These are phyloP conservation scores for Malurus splendens DNA, from an alignment of 2,797 vertebrate species.

Conservation along the genomic window DNA sequence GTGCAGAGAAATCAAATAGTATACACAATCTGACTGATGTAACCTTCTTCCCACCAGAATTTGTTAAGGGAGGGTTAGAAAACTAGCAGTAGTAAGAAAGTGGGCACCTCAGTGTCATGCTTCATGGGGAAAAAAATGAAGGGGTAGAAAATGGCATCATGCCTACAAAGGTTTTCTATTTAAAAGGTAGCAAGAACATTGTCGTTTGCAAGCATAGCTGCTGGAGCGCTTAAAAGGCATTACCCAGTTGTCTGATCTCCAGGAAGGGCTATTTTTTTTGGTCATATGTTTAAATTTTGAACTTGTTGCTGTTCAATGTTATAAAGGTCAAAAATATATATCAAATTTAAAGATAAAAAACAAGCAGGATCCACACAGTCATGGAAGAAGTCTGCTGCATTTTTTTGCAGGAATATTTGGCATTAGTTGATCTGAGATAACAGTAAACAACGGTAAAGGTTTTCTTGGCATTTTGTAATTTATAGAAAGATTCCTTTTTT, in stretches of 20 bases:
- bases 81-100: not conserved
- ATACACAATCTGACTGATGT: not conserved
- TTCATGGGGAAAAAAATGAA: not conserved
- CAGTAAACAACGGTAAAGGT: not conserved
- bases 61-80: not conserved
- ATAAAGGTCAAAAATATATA: not conserved
- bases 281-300: not conserved
- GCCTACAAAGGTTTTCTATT: not conserved
- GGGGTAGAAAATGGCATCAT: not conserved
- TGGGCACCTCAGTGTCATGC: not conserved
- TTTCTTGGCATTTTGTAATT: not conserved
- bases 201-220: rapidly evolving
- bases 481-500: not conserved
- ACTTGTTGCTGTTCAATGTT: not conserved
- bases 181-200: not conserved
- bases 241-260: not conserved
- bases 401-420: not conserved
- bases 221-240: not conserved
- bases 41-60: not conserved
- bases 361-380: not conserved
- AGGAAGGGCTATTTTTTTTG: not conserved
- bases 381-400: not conserved
- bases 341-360: not conserved
- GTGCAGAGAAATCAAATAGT: not conserved
- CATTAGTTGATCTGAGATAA: not conserved